Conservation (phyloP, 2,888 invertebrate species). For the Zygaena filipendulae region DNA sequence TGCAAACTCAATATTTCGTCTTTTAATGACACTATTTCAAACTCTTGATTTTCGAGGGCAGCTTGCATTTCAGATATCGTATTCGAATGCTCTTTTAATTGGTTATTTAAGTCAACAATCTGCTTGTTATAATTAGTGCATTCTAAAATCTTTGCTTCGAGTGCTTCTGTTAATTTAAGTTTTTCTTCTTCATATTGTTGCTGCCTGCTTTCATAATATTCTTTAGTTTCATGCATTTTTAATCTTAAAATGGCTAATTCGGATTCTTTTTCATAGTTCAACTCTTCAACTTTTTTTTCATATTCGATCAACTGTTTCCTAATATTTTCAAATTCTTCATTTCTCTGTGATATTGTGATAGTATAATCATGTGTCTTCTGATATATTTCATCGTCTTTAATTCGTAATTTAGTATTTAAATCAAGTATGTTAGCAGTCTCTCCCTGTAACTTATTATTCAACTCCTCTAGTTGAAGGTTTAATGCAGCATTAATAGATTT, state of each 20-base stretch:
- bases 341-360: slow-evolving; percentile 36
- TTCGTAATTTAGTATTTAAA: slow-evolving; percentile 32
- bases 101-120: slow-evolving; percentile 60
- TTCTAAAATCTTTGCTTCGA: slow-evolving; percentile 54
- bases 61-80: slow-evolving; percentile 68
- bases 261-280: slow-evolving; percentile 61
- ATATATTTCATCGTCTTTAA: slow-evolving; percentile 50
- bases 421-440: slow-evolving; percentile 30
- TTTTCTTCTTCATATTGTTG: slow-evolving; percentile 37
- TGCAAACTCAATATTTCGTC: slow-evolving; percentile 67
- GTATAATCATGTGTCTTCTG: slow-evolving; percentile 48
- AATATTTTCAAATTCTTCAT: slow-evolving; percentile 52
- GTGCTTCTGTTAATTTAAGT: slow-evolving; percentile 30
- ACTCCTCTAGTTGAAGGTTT: slow-evolving; percentile 28
- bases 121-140: slow-evolving; percentile 56
- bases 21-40: slow-evolving; percentile 78
- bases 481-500: slow-evolving; percentile 33
- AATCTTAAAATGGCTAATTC: slow-evolving; percentile 63
- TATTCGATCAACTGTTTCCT: slow-evolving; percentile 42
- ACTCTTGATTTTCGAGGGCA: slow-evolving; percentile 75
- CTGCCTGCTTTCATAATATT: slow-evolving; percentile 29
- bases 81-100: slow-evolving; percentile 63
- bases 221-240: slow-evolving; percentile 59
- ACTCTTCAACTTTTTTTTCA: slow-evolving; percentile 55
- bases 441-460: slow-evolving; percentile 24